A percentile compares a stretch with the other conserved stretches of the same genome.
Conservation (phyloP, 1,140 invertebrate species). For the Polyergus mexicanus region DNA sequence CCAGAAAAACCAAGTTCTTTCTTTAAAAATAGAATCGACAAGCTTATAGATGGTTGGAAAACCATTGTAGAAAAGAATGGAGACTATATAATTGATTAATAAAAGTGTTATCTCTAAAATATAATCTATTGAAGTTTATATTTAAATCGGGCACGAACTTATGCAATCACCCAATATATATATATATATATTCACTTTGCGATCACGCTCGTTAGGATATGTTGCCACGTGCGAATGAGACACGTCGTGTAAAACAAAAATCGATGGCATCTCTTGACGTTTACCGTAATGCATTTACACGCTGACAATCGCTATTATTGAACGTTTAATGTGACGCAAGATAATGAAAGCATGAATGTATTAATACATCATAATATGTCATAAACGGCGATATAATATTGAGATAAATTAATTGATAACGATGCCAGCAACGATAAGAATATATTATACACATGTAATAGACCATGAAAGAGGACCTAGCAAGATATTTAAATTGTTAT, state of each 20-base stretch:
- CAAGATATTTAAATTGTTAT: background rate
- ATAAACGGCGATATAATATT: background rate
- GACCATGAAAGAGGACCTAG: background rate
- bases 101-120: no score
- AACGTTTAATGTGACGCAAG: background rate
- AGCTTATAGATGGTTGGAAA: no score
- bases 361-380: background rate
- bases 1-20: no score
- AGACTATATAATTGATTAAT: no score
- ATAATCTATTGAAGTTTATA: no score
- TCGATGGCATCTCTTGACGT: background rate
- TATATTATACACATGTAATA: background rate
- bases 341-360: background rate
- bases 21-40: no score
- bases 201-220: constrained; percentile 13
- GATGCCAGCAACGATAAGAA: background rate
- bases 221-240: constrained; percentile 12
- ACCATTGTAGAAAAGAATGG: no score
- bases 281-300: background rate
- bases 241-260: background rate
- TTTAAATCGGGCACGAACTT: no score
- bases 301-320: background rate
- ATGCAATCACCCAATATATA: no score
- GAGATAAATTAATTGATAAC: background rate
- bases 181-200: constrained; percentile 18